Conservation (phyloP, 2,888 invertebrate species). For the Andrena praecox region DNA sequence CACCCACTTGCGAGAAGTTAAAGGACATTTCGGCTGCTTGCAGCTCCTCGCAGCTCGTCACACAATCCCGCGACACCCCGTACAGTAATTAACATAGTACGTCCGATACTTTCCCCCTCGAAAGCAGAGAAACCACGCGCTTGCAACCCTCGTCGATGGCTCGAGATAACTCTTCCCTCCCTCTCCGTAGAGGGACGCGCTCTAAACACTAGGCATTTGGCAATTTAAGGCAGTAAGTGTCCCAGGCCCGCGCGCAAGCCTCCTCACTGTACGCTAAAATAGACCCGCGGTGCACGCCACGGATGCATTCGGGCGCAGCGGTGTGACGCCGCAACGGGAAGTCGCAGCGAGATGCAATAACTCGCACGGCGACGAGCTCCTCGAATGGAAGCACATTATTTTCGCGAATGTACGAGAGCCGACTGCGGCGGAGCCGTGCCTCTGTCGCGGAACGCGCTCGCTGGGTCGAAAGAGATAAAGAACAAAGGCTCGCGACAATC, state of each 20-base stretch:
- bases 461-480: neutral
- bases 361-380: neutral
- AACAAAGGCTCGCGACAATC: neutral
- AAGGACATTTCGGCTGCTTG: too few species aligned
- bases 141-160: neutral
- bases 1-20: too few species aligned
- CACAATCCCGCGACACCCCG: neutral
- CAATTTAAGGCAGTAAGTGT: constrained; percentile 80
- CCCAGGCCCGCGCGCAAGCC: constrained; percentile 37
- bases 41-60: too few species aligned
- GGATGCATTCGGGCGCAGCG: constrained; percentile 17
- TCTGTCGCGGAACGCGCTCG: neutral
- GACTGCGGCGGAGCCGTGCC: neutral
- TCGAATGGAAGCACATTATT: constrained; percentile 24
- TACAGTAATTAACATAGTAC: neutral
- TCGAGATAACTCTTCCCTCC: neutral
- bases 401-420: neutral
- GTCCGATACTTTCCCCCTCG: neutral
- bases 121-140: neutral
- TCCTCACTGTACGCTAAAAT: constrained; percentile 45
- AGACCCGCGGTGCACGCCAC: constrained; percentile 31
- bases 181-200: constrained; percentile 13
- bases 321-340: constrained; percentile 16
- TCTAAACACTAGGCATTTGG: constrained; percentile 78
- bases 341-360: neutral